Evolutionary conservation across 2,113 vertebrate genomes (phyloP).

Genomic region (Myxocyprinus asiaticus): DNA sequence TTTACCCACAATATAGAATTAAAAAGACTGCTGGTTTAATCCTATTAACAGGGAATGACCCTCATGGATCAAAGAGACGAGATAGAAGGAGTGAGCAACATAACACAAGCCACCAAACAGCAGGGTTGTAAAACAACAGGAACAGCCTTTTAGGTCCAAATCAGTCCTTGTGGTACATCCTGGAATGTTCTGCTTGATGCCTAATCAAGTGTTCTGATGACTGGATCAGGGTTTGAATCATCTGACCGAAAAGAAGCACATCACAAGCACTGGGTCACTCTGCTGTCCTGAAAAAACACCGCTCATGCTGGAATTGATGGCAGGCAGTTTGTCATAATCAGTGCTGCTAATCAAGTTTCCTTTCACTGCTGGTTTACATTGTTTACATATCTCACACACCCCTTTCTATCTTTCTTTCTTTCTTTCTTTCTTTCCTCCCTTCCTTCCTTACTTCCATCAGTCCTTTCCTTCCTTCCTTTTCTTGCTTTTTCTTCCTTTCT

Average conservation of each 20-base stretch:
- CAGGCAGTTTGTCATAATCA: no score
- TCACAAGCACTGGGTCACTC: neutral
- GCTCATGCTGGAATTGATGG: no score
- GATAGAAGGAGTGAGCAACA: constrained; percentile 12
- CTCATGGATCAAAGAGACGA: constrained; percentile 56
- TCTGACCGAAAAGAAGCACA: neutral
- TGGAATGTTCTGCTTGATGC: neutral
- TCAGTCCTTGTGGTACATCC: neutral
- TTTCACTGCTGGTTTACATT: no score
- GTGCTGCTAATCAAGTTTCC: no score
- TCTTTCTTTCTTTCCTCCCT: no score
- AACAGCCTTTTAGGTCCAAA: neutral
- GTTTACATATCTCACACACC: no score
- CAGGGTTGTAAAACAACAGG: neutral
- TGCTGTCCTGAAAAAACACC: neutral
- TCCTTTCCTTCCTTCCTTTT: no score
- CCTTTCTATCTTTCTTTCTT: no score
- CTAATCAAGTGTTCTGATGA: constrained; percentile 12
- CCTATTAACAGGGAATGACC: constrained; percentile 64
- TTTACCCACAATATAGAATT: constrained; percentile 56
- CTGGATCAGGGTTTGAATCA: neutral
- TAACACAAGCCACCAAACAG: constrained; percentile 37
- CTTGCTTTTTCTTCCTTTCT: no score
- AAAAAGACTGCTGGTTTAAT: constrained; percentile 63
- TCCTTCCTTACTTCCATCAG: no score